Conservation (phyloP, 2,113 vertebrate genomes). For the Balaenoptera acutorostrata region DNA sequence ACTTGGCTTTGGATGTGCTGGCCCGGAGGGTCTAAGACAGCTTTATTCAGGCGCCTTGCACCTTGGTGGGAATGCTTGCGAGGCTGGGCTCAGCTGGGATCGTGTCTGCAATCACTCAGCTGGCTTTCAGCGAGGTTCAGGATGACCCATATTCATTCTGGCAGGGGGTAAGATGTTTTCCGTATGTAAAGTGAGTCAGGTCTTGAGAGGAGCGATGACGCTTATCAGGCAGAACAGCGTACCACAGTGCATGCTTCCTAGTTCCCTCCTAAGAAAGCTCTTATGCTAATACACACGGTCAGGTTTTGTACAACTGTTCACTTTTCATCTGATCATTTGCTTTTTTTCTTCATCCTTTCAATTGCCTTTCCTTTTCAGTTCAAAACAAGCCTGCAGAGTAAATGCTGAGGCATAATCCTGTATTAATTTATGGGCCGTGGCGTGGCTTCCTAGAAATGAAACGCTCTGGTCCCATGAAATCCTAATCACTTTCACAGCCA, state of each 20-base stretch:
- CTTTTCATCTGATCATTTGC: constrained; percentile 46
- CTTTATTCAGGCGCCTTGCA: neutral
- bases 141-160: neutral
- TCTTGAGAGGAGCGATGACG: neutral
- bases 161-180: neutral
- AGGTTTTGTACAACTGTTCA: constrained; percentile 15
- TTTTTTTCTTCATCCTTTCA: constrained; percentile 60
- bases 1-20: neutral
- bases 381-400: constrained; percentile 63
- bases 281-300: constrained; percentile 30
- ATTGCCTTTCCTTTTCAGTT: constrained; percentile 58
- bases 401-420: constrained; percentile 58
- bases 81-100: neutral
- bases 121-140: neutral
- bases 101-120: neutral
- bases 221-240: neutral
- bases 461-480: constrained; percentile 50
- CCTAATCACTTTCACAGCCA: constrained; percentile 66
- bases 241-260: neutral
- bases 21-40: no score
- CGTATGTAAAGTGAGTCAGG: neutral
- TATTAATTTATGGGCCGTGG: constrained; percentile 62
- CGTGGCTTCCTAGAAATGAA: constrained; percentile 55
- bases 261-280: neutral
- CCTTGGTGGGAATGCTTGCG: neutral